Evolutionary conservation across 2,888 invertebrate species (phyloP), one percentile per base, ranked within the genome.

Genomic region (Galerucella calmariensis): DNA sequence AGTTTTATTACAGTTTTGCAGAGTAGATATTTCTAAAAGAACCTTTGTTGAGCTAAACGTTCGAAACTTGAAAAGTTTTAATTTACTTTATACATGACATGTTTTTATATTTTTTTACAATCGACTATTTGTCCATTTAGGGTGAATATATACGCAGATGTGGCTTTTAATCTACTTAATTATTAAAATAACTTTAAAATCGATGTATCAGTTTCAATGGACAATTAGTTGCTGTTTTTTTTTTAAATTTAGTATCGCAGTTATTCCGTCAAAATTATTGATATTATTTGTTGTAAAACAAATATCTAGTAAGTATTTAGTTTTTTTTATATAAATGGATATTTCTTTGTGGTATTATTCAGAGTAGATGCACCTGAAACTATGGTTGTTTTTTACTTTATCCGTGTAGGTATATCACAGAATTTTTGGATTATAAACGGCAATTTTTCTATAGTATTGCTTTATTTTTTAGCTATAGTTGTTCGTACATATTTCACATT

Each of bases 401-500:
- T 41, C 35, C 9, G 35, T 41, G 8, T 69, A 20, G 20, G 20
- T 20, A 66, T 69, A 67, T 65, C 62, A 58, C 58, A 59, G 48
- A 66, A 67, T 66, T 69, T 70, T 74, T 69, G 62, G 48, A 58
- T 70, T 72, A 62, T 41, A 69, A 69, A 75, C 62, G 72, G 71
- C 73, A 75, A 72, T 67, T 73, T 70, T 75, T 69, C 35, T 70
- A 68, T 76, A 73, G 69, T 75, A 78, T 80, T 80, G 79, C 80
- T 83, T 83, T 81, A 80, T 79, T 81, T 51, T 80, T 82, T 75
- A 77, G 76, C 76, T 77, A 82, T 84, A 82, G 81, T 84, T 85
- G 84, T 86, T 85, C 84, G 82, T 84, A 83, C 77, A 78, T 83
- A 83, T 83, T 84, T 85, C 79, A 81, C 82, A 83, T 84, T 84